Evolutionary conservation across 2,797 vertebrate species (phyloP).

Genomic region (Fistularia commersonii): DNA sequence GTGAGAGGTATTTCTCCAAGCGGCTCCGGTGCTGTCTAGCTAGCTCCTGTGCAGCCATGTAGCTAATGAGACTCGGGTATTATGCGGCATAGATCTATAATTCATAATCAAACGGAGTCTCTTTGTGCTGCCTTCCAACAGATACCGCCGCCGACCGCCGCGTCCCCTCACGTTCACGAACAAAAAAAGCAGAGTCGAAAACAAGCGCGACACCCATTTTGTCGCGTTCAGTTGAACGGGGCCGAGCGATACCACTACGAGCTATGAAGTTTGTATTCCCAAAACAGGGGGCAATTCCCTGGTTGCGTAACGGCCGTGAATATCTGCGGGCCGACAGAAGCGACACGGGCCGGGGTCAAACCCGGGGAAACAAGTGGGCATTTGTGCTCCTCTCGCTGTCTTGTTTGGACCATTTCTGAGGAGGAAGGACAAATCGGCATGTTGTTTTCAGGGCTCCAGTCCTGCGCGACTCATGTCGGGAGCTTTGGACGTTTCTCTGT

Average conservation of each 20-base stretch:
- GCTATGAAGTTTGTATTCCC: slow-evolving; percentile 5
- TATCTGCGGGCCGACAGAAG: slow-evolving; percentile 39
- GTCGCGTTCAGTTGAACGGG: no score
- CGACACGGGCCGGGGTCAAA: slow-evolving; percentile 18
- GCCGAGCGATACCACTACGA: slow-evolving; percentile 10
- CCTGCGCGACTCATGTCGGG: slow-evolving; percentile 40
- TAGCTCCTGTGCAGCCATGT: no score
- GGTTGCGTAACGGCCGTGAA: slow-evolving; percentile 41
- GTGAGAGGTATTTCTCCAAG: no score
- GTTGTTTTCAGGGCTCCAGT: slow-evolving; percentile 36
- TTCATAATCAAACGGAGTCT: no score
- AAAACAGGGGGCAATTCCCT: slow-evolving; percentile 26
- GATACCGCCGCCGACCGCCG: no score
- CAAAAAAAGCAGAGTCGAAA: no score
- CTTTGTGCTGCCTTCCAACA: no score
- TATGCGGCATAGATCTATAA: no score
- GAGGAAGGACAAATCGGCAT: slow-evolving; percentile 37
- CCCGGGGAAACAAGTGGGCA: slow-evolving; percentile 39
- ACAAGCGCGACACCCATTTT: no score
- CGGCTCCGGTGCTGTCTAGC: no score
- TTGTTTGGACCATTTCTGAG: slow-evolving; percentile 21
- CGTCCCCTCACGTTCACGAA: no score
- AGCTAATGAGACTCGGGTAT: no score
- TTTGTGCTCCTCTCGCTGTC: slow-evolving; percentile 34
- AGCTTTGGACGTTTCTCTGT: slow-evolving; percentile 49